Conservation (phyloP, 2,113 vertebrate genomes). For the Phalacrocorax pelagicus region DNA sequence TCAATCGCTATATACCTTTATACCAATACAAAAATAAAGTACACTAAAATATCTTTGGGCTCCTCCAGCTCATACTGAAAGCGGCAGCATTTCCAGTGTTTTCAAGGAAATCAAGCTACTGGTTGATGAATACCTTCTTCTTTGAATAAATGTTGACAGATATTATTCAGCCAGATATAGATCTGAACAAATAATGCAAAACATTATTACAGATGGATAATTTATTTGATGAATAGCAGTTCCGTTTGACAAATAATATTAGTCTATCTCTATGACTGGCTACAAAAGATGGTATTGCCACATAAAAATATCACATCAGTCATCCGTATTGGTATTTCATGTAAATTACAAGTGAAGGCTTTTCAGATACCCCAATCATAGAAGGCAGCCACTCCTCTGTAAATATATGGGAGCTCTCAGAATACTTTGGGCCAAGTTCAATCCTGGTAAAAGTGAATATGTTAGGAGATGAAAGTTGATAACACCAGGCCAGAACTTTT, state of each 20-base stretch:
- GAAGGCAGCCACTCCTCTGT: neutral
- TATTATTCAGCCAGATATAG: neutral
- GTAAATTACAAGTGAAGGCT: neutral
- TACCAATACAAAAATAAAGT: neutral
- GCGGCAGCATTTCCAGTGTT: neutral
- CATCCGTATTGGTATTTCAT: neutral
- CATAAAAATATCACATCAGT: neutral
- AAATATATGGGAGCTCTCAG: neutral
- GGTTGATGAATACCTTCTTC: slow-evolving; percentile 11
- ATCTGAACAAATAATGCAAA: slow-evolving; percentile 40
- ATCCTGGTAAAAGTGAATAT: neutral
- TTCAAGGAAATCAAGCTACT: neutral
- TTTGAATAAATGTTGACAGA: slow-evolving; percentile 37
- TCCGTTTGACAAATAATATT: slow-evolving; percentile 21
- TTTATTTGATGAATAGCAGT: slow-evolving; percentile 36
- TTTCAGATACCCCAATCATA: neutral
- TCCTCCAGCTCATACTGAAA: neutral
- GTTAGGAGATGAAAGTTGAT: neutral
- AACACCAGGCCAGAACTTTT: neutral
- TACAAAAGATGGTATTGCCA: slow-evolving; percentile 11
- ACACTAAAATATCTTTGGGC: neutral
- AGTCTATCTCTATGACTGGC: neutral
- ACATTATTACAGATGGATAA: slow-evolving; percentile 28
- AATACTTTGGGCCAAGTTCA: neutral
- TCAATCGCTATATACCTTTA: neutral